Conservation (phyloP, 2,113 vertebrate genomes). For the Mesembrinibis cayennensis region DNA sequence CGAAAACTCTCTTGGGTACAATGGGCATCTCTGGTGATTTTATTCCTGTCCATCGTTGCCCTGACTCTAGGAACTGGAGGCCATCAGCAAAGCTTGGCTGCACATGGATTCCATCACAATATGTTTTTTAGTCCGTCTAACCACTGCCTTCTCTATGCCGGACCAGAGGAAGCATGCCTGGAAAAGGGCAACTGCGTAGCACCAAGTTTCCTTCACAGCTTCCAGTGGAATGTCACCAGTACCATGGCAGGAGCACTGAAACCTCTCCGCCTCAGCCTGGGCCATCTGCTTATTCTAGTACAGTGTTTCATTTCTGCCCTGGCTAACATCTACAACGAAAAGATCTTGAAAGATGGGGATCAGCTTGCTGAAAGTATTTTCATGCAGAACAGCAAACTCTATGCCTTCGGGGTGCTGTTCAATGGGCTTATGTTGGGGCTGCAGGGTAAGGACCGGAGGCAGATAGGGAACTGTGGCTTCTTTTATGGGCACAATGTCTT, state of each 20-base stretch:
- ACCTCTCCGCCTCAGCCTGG: constrained; percentile 83
- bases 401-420: constrained; percentile 89
- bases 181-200: constrained; percentile 58
- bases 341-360: constrained; percentile 93
- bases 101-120: constrained; percentile 79
- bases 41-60: constrained; percentile 92
- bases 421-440: constrained; percentile 86
- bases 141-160: constrained; percentile 81
- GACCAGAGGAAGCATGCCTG: constrained; percentile 66
- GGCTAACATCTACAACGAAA: constrained; percentile 99
- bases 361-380: constrained; percentile 92
- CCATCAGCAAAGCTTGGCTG: constrained; percentile 72
- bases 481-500: constrained; percentile 92
- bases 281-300: constrained; percentile 87
- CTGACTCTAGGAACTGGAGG: constrained; percentile 82
- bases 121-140: constrained; percentile 84
- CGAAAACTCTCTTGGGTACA: constrained; percentile 90
- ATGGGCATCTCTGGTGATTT: constrained; percentile 90
- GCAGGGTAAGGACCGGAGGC: constrained; percentile 75
- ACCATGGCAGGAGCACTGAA: constrained; percentile 68
- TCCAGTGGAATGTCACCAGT: constrained; percentile 79
- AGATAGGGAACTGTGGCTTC: constrained; percentile 86
- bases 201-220: constrained; percentile 64
- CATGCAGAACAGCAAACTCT: constrained; percentile 94
- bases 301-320: constrained; percentile 94